These are phyloP conservation scores for Troides helena DNA, from an alignment of 2,888 invertebrate genomes.

Conservation along the genomic window DNA sequence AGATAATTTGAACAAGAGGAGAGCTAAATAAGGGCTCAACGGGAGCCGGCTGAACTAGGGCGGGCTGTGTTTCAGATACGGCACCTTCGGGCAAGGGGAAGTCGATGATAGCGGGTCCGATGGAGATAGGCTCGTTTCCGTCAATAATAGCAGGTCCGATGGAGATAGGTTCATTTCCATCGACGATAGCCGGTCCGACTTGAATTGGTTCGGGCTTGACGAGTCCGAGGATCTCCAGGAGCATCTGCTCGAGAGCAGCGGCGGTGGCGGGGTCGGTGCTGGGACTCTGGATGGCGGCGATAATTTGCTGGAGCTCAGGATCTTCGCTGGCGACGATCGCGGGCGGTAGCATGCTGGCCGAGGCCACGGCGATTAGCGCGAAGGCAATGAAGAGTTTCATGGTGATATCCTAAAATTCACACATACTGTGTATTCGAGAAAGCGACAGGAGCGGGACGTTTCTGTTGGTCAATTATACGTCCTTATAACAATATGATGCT, in stretches of 20 bases:
- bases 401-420: constrained; percentile 33
- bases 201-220: constrained; percentile 10
- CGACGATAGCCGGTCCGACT: constrained; percentile 36
- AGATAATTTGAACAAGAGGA: constrained; percentile 42
- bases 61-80: no score
- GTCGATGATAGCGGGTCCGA: constrained; percentile 35
- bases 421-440: constrained; percentile 23
- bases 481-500: no score
- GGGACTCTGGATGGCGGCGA: constrained; percentile 44
- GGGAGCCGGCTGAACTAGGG: not conserved
- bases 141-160: constrained; percentile 35
- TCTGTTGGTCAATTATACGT: no score
- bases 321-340: constrained; percentile 43
- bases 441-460: no score
- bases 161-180: constrained; percentile 37
- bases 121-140: constrained; percentile 37
- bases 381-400: constrained; percentile 63
- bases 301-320: constrained; percentile 40
- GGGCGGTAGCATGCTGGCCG: constrained; percentile 32
- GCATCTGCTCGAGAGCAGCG: constrained; percentile 40
- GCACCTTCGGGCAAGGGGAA: constrained; percentile 15
- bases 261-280: constrained; percentile 46
- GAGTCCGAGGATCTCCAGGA: constrained; percentile 35
- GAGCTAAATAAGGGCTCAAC: constrained; percentile 26
- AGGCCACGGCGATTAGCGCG: constrained; percentile 43